phyloP scores from a whole-genome alignment of 2,797 vertebrate genomes.

The Enteromius trimaculatus region DNA sequence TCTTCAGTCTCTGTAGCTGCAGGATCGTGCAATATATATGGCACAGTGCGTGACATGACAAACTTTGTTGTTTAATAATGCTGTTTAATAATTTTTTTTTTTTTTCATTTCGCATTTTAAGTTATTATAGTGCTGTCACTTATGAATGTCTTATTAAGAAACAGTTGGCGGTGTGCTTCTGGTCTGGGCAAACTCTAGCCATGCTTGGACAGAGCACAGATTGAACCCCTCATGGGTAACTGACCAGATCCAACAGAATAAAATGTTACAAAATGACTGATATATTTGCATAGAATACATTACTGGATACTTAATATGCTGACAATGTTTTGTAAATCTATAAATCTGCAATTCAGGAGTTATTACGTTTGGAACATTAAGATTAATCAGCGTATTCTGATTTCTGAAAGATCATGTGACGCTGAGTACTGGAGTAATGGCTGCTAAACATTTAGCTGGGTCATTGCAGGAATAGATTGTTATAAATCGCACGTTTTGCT shows the following conservation, averaged over 20 bases:
- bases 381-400: background rate
- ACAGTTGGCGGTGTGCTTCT: background rate
- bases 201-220: constrained; percentile 5
- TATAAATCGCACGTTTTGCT: background rate
- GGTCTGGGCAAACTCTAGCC: constrained; percentile 14
- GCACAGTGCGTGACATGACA: background rate
- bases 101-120: background rate
- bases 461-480: background rate
- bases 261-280: background rate
- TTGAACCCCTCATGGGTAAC: background rate
- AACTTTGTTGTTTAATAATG: background rate
- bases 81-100: too few species aligned
- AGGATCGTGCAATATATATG: background rate
- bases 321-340: background rate
- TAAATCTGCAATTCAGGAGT: background rate
- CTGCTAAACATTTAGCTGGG: background rate
- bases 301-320: background rate
- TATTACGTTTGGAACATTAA: background rate
- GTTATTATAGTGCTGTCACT: background rate
- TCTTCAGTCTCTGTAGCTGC: background rate
- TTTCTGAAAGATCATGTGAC: background rate
- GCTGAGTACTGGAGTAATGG: background rate
- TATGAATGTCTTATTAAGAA: background rate
- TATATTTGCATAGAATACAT: background rate
- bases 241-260: background rate